These are phyloP conservation scores for Rhinolophus sinicus DNA, from an alignment of 2,113 vertebrate genomes.

Conservation along the genomic window DNA sequence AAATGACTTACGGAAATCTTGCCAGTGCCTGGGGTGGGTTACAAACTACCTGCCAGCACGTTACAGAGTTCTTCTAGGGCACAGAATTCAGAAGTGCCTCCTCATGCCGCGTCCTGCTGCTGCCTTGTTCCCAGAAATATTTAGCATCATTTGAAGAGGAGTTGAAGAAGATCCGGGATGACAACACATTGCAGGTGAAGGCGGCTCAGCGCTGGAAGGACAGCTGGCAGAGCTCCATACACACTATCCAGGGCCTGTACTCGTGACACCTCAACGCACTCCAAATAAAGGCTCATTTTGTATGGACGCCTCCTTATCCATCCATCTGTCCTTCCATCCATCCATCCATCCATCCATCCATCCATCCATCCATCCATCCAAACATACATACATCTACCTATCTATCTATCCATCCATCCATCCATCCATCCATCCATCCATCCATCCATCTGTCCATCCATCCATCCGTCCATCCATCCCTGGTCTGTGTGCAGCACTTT, in stretches of 20 bases:
- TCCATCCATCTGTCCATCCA: background rate
- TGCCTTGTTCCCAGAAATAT: slow-evolving; percentile 68
- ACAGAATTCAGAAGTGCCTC: background rate
- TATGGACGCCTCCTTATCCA: no score
- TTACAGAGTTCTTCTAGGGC: background rate
- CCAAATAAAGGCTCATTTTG: slow-evolving; percentile 51
- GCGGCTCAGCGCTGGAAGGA: slow-evolving; percentile 69
- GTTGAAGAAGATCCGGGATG: slow-evolving; percentile 34
- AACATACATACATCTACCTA: background rate
- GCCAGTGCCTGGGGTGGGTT: background rate
- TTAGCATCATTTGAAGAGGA: slow-evolving; percentile 53
- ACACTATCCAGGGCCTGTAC: slow-evolving; percentile 60
- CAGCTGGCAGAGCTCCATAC: slow-evolving; percentile 63
- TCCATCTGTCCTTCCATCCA: background rate
- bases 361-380: background rate
- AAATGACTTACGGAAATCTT: background rate
- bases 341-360: background rate
- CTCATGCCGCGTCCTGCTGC: background rate
- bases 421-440: background rate
- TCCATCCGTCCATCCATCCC: background rate
- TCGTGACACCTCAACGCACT: background rate
- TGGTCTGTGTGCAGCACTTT: background rate
- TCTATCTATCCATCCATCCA: background rate
- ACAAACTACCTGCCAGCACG: background rate
- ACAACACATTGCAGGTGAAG: accelerated